phyloP scores from a whole-genome alignment of 2,888 invertebrate genomes.

The Drosophila kambysellisi region DNA sequence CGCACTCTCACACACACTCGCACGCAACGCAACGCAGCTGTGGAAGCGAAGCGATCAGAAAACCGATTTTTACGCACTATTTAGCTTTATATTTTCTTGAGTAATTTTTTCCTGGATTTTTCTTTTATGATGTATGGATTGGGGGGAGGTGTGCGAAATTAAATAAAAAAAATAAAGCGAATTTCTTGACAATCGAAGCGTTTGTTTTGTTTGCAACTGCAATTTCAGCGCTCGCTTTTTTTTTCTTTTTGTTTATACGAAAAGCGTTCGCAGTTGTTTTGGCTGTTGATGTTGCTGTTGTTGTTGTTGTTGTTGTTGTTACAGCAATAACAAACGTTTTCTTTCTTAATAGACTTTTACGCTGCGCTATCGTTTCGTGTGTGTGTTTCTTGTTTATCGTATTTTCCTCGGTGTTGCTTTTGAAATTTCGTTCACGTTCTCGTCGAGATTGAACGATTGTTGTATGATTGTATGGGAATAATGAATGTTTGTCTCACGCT shows the following conservation, averaged over 20 bases:
- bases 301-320: conserved; percentile 34
- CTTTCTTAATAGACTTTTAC: conserved; percentile 71
- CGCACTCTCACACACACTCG: conserved; percentile 1
- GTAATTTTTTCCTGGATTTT: conserved; percentile 40
- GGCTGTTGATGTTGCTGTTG: conserved; percentile 29
- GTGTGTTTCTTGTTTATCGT: conserved; percentile 60
- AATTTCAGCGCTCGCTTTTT: conserved; percentile 70
- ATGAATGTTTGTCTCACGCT: conserved; percentile 57
- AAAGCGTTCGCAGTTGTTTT: conserved; percentile 20
- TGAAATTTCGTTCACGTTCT: conserved; percentile 75
- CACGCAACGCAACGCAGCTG: conserved; percentile 52
- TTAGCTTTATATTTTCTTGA: conserved; percentile 59
- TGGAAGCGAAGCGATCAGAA: conserved; percentile 59
- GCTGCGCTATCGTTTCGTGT: conserved; percentile 53
- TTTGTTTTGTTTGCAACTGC: conserved; percentile 73
- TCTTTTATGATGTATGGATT: conserved; percentile 9
- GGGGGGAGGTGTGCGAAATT: conserved; percentile 56
- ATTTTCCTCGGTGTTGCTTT: conserved; percentile 58
- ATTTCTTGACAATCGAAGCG: conserved; percentile 68
- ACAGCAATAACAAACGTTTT: conserved; percentile 74
- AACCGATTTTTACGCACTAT: conserved; percentile 78
- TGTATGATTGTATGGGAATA: conserved; percentile 31
- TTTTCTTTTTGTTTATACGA: conserved; percentile 50
- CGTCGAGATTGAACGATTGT: conserved; percentile 39
- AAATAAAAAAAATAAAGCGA: conserved; percentile 39